phyloP scores from a whole-genome alignment of 35 echinoderm and acorn worm species.

The Diadema setosum region DNA sequence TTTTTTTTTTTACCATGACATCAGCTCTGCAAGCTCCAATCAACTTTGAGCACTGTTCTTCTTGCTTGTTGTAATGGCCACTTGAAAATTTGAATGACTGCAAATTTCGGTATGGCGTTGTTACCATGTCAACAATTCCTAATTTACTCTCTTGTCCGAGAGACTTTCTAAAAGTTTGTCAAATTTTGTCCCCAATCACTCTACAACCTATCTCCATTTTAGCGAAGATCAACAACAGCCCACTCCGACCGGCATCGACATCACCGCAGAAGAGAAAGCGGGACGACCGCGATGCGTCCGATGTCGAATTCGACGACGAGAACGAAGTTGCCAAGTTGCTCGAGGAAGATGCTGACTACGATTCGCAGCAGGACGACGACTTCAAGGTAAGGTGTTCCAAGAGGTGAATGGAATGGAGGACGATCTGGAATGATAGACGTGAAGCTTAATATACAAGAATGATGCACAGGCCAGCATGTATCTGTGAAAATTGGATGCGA shows the following conservation, averaged over 20 bases:
- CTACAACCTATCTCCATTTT: no score
- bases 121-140: no score
- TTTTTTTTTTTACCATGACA: no score
- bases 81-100: no score
- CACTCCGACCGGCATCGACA: background rate
- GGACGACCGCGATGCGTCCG: background rate
- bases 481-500: background rate
- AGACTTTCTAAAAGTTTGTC: no score
- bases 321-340: background rate
- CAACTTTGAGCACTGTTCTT: no score
- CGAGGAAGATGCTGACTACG: background rate
- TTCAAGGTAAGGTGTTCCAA: background rate
- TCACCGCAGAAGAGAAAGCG: background rate
- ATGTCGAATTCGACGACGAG: background rate
- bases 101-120: no score
- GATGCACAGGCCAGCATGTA: background rate
- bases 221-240: conserved; percentile 1
- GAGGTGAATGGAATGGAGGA: background rate
- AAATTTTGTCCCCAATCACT: no score
- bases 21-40: no score
- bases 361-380: background rate
- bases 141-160: no score
- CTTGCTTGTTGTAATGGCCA: no score
- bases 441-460: background rate
- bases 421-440: background rate